These are phyloP conservation scores for Acipenser ruthenus DNA, from an alignment of 2,797 vertebrate species.

Conservation along the genomic window DNA sequence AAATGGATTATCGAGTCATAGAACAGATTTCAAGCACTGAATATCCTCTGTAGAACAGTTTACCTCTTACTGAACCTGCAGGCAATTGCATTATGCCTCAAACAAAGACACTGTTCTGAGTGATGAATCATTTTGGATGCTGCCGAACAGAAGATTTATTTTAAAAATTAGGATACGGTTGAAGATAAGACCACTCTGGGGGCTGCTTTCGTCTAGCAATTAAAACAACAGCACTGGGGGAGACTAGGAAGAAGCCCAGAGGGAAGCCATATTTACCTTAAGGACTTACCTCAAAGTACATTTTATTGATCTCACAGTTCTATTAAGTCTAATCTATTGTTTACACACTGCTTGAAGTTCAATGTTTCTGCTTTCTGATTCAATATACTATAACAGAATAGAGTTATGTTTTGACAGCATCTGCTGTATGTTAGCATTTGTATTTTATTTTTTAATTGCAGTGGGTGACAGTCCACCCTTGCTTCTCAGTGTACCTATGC, in stretches of 20 bases:
- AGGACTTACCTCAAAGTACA: too few species aligned
- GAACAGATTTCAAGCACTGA: slow-evolving; percentile 5
- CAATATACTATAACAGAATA: background rate
- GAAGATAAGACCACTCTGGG: slow-evolving; percentile 14
- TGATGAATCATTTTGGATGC: slow-evolving; percentile 18
- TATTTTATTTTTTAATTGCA: background rate
- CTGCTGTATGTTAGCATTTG: background rate
- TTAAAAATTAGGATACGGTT: background rate
- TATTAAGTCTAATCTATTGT: slow-evolving; percentile 1
- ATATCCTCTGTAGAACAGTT: slow-evolving; percentile 21
- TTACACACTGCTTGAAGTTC: slow-evolving; percentile 20
- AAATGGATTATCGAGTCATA: slow-evolving; percentile 12
- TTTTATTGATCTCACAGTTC: background rate
- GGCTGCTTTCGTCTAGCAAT: slow-evolving; percentile 15
- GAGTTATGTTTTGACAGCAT: background rate
- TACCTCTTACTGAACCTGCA: slow-evolving; percentile 28
- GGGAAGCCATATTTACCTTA: background rate
- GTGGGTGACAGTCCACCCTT: too few species aligned
- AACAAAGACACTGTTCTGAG: slow-evolving; percentile 20
- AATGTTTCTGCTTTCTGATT: background rate
- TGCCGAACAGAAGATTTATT: slow-evolving; percentile 4
- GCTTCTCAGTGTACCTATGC: too few species aligned
- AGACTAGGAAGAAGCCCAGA: background rate
- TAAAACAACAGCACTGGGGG: background rate
- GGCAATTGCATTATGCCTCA: slow-evolving; percentile 17